Conservation (phyloP, 2,113 vertebrate genomes). For the Ammospiza nelsoni region DNA sequence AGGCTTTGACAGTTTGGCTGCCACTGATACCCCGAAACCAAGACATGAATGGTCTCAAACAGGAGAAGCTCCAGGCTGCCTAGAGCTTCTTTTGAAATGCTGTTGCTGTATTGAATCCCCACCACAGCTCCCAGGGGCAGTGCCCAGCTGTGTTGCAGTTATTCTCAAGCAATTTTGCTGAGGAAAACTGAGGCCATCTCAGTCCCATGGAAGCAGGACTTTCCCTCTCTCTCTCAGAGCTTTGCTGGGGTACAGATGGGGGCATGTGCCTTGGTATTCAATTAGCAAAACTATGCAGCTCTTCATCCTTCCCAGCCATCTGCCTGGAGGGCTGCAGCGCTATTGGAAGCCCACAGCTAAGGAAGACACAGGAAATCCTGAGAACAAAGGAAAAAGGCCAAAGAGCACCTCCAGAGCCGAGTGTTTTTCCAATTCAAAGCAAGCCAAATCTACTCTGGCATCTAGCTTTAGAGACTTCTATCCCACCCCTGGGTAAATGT, state of each 20-base stretch:
- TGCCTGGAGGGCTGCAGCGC: background rate
- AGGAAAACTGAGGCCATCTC: background rate
- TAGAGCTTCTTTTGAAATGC: background rate
- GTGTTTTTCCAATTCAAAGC: background rate
- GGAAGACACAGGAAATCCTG: slow-evolving; percentile 15
- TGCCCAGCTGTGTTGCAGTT: fast-evolving
- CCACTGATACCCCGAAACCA: background rate
- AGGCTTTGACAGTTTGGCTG: background rate
- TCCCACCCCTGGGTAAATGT: background rate
- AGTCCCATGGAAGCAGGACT: background rate
- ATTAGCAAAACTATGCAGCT: slow-evolving; percentile 16
- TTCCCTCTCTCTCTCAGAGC: background rate
- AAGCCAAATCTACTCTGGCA: background rate
- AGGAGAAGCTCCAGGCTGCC: background rate
- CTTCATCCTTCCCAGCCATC: background rate
- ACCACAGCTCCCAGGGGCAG: background rate
- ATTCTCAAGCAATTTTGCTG: background rate
- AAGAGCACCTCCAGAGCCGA: background rate
- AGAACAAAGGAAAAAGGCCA: background rate
- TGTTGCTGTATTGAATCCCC: background rate
- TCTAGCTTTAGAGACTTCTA: background rate
- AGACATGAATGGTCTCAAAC: background rate
- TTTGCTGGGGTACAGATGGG: background rate
- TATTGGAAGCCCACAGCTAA: background rate
- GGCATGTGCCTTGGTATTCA: background rate